Percentiles rank a stretch among this genome's conserved stretches.
phyloP scores from a whole-genome alignment of 1,140 invertebrate species.

The Drosophila sp. region DNA sequence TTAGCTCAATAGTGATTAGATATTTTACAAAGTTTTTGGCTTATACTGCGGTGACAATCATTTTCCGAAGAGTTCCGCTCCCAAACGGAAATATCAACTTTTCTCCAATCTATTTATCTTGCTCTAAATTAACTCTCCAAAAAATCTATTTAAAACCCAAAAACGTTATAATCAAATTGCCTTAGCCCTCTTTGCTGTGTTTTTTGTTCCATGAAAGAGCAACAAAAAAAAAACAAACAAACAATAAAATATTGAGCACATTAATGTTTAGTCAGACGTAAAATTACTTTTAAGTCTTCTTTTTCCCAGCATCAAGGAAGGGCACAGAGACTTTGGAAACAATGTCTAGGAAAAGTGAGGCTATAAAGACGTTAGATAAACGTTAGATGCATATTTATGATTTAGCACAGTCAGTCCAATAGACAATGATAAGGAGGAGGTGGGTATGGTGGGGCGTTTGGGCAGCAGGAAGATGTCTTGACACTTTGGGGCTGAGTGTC shows the following conservation, averaged over 20 bases:
- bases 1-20: too few relatives aligned
- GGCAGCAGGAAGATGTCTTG: slow-evolving; percentile 25
- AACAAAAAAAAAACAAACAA: slow-evolving; percentile 76
- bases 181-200: slow-evolving; percentile 39
- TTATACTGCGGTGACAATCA: too few relatives aligned
- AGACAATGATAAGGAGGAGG: slow-evolving; percentile 26
- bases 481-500: slow-evolving; percentile 50
- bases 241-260: slow-evolving; percentile 83
- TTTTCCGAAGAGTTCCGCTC: too few relatives aligned
- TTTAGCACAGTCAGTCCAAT: slow-evolving; percentile 58
- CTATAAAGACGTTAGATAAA: slow-evolving; percentile 80
- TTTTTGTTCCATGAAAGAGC: slow-evolving; percentile 53
- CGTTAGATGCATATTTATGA: slow-evolving; percentile 79
- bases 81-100: background rate
- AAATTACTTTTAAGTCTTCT: slow-evolving; percentile 83
- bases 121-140: background rate
- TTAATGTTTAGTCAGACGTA: slow-evolving; percentile 83
- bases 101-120: slow-evolving; percentile 7
- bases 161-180: slow-evolving; percentile 13
- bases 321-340: slow-evolving; percentile 31
- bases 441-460: background rate
- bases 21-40: too few relatives aligned
- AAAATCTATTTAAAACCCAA: slow-evolving; percentile 1
- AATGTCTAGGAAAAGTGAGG: slow-evolving; percentile 30
- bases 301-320: slow-evolving; percentile 14